Evolutionary conservation across 2,888 invertebrate species (phyloP).

Genomic region (Dendrolimus pini): DNA sequence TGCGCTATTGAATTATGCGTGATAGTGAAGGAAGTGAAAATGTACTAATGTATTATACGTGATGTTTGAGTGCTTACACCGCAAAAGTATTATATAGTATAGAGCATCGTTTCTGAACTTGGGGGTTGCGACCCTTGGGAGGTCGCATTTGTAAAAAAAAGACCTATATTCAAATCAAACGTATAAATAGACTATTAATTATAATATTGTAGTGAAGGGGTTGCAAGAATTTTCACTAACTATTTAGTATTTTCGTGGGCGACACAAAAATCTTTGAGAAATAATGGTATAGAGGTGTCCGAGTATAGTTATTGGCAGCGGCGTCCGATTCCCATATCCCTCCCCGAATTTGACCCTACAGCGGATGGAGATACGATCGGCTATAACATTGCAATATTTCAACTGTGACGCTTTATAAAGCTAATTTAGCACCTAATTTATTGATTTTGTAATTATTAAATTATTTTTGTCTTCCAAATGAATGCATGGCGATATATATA

Average conservation of each 20-base stretch:
- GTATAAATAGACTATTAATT: too few relatives aligned
- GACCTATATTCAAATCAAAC: too few relatives aligned
- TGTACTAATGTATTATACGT: not conserved
- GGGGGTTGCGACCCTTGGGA: too few relatives aligned
- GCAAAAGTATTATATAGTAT: not conserved
- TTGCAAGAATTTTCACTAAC: too few relatives aligned
- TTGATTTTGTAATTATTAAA: conserved; percentile 25
- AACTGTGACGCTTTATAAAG: not conserved
- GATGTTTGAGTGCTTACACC: not conserved
- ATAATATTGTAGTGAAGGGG: too few relatives aligned
- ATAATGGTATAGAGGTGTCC: not conserved
- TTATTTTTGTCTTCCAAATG: conserved; percentile 46
- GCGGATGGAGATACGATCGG: not conserved
- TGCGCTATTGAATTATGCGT: not conserved
- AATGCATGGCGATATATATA: conserved; percentile 51
- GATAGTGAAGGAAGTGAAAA: not conserved
- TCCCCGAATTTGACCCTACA: conserved; percentile 21
- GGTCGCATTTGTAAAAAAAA: too few relatives aligned
- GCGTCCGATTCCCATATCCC: conserved; percentile 27
- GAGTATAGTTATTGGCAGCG: conserved; percentile 31
- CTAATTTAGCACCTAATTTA: conserved; percentile 21
- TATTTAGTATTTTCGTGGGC: too few relatives aligned
- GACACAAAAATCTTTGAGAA: too few relatives aligned
- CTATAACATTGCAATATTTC: not conserved
- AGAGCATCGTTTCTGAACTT: too few relatives aligned